phyloP scores from a whole-genome alignment of 2,888 invertebrate species.

The Bombylius major region DNA sequence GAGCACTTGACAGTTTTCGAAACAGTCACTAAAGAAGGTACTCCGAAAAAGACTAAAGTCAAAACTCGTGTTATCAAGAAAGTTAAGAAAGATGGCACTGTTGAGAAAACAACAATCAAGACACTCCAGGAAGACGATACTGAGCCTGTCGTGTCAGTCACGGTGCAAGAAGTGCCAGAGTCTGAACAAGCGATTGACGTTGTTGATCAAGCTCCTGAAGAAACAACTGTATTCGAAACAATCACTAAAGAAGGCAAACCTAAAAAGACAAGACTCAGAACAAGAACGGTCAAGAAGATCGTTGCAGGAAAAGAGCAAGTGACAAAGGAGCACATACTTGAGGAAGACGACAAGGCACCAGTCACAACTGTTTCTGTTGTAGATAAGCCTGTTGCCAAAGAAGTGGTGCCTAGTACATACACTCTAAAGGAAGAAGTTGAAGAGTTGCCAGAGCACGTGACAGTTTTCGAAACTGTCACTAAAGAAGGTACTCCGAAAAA shows the following conservation, averaged over 20 bases:
- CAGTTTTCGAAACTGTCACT: slow-evolving; percentile 19
- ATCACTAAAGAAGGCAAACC: slow-evolving; percentile 20
- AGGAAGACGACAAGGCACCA: slow-evolving; percentile 25
- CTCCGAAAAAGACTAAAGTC: slow-evolving; percentile 23
- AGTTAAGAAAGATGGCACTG: slow-evolving; percentile 26
- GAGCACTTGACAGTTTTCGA: slow-evolving; percentile 34
- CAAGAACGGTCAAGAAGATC: slow-evolving; percentile 25
- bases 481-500: slow-evolving; percentile 23
- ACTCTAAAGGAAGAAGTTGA: slow-evolving; percentile 1
- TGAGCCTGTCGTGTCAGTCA: slow-evolving; percentile 25
- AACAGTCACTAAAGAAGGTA: slow-evolving; percentile 28
- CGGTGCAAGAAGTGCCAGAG: slow-evolving; percentile 24
- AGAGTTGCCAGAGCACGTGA: slow-evolving; percentile 19
- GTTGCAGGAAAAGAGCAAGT: slow-evolving; percentile 19
- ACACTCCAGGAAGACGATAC: slow-evolving; percentile 25
- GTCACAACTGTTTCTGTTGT: slow-evolving; percentile 23
- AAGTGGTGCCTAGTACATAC: neutral
- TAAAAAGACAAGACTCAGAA: slow-evolving; percentile 24
- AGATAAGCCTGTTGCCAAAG: slow-evolving; percentile 21
- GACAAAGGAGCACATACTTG: slow-evolving; percentile 23
- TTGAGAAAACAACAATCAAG: slow-evolving; percentile 25
- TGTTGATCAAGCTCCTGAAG: slow-evolving; percentile 7
- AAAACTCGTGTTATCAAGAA: slow-evolving; percentile 30
- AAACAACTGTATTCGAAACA: slow-evolving; percentile 18
- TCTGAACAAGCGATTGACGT: slow-evolving; percentile 15